Conservation (phyloP, 2,888 invertebrate genomes). For the Mechanitis messenoides region DNA sequence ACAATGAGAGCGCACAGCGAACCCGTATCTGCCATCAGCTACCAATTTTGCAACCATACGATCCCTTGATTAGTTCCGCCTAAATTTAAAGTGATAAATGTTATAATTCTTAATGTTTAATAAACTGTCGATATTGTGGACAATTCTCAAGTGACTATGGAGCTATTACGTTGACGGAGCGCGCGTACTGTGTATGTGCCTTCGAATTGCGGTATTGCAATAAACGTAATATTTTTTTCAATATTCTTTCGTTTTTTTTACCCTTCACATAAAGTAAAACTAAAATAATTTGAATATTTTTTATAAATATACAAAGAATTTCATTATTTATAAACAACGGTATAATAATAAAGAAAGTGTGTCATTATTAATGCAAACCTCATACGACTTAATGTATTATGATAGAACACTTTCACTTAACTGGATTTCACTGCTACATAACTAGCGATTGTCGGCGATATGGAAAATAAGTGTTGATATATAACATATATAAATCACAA, state of each 20-base stretch:
- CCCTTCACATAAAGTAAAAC: conserved; percentile 16
- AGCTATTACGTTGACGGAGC: conserved; percentile 69
- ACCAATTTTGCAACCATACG: conserved; percentile 62
- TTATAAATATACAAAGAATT: conserved; percentile 16
- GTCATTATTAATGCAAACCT: conserved; percentile 30
- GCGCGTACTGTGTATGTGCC: conserved; percentile 74
- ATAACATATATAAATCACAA: not conserved
- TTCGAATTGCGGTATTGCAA: conserved; percentile 72
- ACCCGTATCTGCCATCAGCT: conserved; percentile 44
- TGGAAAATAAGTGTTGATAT: conserved; percentile 34
- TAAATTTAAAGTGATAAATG: conserved; percentile 49
- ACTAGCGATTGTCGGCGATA: conserved; percentile 42
- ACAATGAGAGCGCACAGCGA: conserved; percentile 51
- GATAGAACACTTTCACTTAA: conserved; percentile 58
- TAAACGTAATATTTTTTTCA: conserved; percentile 73
- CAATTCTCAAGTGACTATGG: conserved; percentile 47
- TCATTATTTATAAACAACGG: conserved; percentile 21
- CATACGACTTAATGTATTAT: conserved; percentile 33
- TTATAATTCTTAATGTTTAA: conserved; percentile 53
- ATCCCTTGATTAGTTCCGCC: conserved; percentile 67
- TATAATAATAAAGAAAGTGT: conserved; percentile 29
- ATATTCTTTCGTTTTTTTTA: conserved; percentile 44
- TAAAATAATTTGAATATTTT: not conserved
- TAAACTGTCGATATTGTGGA: conserved; percentile 52
- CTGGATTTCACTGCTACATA: conserved; percentile 63